Evolutionary conservation across 2,797 vertebrate genomes (phyloP), one percentile per base, ranked within the genome.

Genomic region (Galagoides demidoff): DNA sequence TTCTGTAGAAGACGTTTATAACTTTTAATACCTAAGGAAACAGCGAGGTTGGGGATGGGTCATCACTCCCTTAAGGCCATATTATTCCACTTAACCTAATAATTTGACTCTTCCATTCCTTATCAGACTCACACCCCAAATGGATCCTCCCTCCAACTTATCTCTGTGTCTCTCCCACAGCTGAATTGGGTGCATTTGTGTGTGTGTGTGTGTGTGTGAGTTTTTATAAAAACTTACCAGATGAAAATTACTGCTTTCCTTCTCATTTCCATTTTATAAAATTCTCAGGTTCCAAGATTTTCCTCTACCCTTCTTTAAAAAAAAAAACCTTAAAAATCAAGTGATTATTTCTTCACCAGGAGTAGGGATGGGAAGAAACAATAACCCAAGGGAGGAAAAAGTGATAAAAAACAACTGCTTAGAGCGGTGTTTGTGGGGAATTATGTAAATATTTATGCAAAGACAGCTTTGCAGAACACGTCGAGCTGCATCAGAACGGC

Each of bases 371-470:
- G 79, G 94, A 96, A 92, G 39, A 73, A 90, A 76, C 92, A 89
- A 92, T 97, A 96, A 95, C 95, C 95, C 71, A n/a, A 89, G 97
- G 86, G 97, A 97, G 94, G 55, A 92, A 95, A 97, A 98, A 92
- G 76, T 92, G 94, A 84, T 93, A 84, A 96, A 94, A 97, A 98
- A 96, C 92, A 96, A 97, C 87, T 96, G 96, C 97, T 98, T 96
- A 49, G 78, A 73, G 77, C 14, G 11, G 90, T 97, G 94, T 98
- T 97, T 97, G 95, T 95, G 97, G 97, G 57, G 73, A 98, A 96
- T 96, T 86, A 96, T 97, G 98, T 98, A 97, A 98, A 98, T 98
- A 98, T 97, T 98, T 97, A 95, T 95, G 96, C 95, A 86, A 91
- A 97, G 95, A 90, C 96, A 97, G 98, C 96, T 98, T 98, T 95